Base-by-base conservation (phyloP, 2,113 vertebrate genomes). In the Speoplatyrhinus poulsoni region DNA sequence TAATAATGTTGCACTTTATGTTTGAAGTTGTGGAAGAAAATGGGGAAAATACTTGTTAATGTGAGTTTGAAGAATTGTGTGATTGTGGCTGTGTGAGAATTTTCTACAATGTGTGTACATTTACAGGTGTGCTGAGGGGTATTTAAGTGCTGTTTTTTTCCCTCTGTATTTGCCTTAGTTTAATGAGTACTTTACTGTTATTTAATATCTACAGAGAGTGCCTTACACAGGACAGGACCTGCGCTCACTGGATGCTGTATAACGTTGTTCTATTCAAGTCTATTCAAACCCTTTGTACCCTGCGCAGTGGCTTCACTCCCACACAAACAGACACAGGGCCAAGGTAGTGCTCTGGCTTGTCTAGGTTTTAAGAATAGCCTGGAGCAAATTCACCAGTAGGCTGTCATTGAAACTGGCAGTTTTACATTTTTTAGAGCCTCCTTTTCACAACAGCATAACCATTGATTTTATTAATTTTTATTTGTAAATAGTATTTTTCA, bases 1-100 rank as follows among this genome's bases (percentile, higher is more conserved):
- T 82, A 72, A 69, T 67, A 58, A 81, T 74, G 71, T 87, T 90
- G 89, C 86, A 89, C 85, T 90, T 90, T 89, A 89, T 62, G 66
- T 87, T 78, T 74, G 76, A 58, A 75, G 70, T 57, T 64, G 65
- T 65, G 62, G 57, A 36, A 58, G 56, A 75, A 49, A 49, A 12
- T 10, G 32, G 53, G 70, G 11, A 70, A 70, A 59, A 66, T 57
- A 9, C 69, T 73, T 76, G 62, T 70, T 67, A 63, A 63, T 33
- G 70, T 57, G 46, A 60, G 3, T 19, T 6, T 46, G 12, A 49
- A 52, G 49, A 19, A 19, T 19, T 66, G 67, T 82, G 59, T 73
- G 67, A 63, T 46, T 55, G 64, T 3, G n/a, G 63, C 33, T 48
- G 71, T 62, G 56, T 69, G 62, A 54, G 19, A 11, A 33, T 56